phyloP scores from a whole-genome alignment of 1,140 invertebrate species.

The Uloborus diversus region DNA sequence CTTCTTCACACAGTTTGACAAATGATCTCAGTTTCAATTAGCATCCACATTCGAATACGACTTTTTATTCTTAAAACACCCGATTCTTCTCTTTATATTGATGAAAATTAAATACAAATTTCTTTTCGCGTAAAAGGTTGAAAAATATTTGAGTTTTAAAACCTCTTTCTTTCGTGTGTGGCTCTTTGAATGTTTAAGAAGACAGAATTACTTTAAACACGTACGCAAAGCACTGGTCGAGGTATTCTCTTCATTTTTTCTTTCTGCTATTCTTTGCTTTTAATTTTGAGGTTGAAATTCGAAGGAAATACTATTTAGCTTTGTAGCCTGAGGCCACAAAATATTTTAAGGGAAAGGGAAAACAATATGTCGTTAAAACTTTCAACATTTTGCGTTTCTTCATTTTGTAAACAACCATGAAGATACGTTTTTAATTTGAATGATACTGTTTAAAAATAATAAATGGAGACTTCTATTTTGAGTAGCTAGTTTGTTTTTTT shows the following conservation, averaged over 20 bases:
- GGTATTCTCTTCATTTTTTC: not conserved
- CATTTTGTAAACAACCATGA: too few species aligned
- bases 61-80: not conserved
- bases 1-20: constrained; percentile 35
- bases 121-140: not conserved
- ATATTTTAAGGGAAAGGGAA: too few species aligned
- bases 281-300: not conserved
- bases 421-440: too few species aligned
- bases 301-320: not conserved
- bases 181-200: too few species aligned
- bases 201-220: not conserved
- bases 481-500: too few species aligned
- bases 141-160: constrained; percentile 3
- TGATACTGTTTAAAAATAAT: too few species aligned
- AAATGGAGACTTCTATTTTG: too few species aligned
- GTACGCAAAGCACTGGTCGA: not conserved
- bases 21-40: constrained; percentile 46
- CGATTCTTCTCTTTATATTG: not conserved
- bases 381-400: too few species aligned
- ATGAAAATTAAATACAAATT: not conserved
- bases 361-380: too few species aligned
- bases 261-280: not conserved
- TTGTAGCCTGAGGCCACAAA: too few species aligned
- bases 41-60: not conserved
- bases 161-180: not conserved